Conservation (phyloP, 2,888 invertebrate genomes). For the Ophioninae sp. region DNA sequence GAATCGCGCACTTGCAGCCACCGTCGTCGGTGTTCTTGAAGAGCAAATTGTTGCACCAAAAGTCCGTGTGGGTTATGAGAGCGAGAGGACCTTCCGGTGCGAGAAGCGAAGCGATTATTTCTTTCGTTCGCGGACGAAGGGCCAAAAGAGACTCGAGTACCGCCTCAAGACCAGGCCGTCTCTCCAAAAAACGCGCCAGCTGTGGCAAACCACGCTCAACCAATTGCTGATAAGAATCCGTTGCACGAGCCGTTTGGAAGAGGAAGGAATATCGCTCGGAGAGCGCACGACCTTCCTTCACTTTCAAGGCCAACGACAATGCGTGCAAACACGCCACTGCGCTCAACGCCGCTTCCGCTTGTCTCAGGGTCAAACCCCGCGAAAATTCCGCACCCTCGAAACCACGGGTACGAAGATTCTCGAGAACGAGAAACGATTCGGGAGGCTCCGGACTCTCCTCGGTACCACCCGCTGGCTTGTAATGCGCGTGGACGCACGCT, state of each 20-base stretch:
- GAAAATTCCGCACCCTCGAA: slow-evolving; percentile 87
- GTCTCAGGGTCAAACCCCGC: slow-evolving; percentile 85
- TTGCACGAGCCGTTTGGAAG: slow-evolving; percentile 90
- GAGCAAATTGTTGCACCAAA: slow-evolving; percentile 91
- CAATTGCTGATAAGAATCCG: slow-evolving; percentile 90
- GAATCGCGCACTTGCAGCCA: slow-evolving; percentile 85
- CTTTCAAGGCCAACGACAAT: slow-evolving; percentile 85
- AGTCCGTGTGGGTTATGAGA: slow-evolving; percentile 91
- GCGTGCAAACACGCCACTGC: slow-evolving; percentile 89
- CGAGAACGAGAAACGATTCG: slow-evolving; percentile 88
- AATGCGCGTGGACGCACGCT: slow-evolving; percentile 86
- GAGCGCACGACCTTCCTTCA: slow-evolving; percentile 82
- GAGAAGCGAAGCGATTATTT: slow-evolving; percentile 87
- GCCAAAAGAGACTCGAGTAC: slow-evolving; percentile 84
- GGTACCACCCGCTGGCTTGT: slow-evolving; percentile 81
- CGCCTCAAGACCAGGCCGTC: slow-evolving; percentile 85
- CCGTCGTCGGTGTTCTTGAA: slow-evolving; percentile 82
- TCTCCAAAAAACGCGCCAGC: slow-evolving; percentile 87
- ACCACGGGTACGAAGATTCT: slow-evolving; percentile 87
- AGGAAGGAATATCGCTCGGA: slow-evolving; percentile 86
- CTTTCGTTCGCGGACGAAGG: slow-evolving; percentile 86
- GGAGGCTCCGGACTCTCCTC: slow-evolving; percentile 81
- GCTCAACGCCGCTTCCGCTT: slow-evolving; percentile 87
- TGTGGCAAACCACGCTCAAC: slow-evolving; percentile 90
- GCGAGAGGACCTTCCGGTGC: slow-evolving; percentile 89